Conservation (phyloP, 2,888 invertebrate species). For the Seira ritae region DNA sequence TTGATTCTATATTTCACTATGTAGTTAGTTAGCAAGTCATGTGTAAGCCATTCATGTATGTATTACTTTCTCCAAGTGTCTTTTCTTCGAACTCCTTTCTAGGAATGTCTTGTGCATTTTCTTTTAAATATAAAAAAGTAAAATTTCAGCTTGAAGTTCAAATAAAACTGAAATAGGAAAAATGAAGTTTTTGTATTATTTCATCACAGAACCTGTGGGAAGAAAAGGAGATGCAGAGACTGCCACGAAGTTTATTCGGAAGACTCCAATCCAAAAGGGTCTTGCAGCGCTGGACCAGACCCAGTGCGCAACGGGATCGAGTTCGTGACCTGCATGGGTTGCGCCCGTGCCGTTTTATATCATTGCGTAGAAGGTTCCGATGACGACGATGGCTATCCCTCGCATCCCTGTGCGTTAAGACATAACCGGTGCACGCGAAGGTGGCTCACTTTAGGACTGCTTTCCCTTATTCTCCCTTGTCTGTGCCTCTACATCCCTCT, state of each 20-base stretch:
- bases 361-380: conserved; percentile 92
- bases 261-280: conserved; percentile 90
- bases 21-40: too few relatives aligned
- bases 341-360: conserved; percentile 93
- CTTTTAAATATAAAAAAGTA: too few relatives aligned
- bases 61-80: too few relatives aligned
- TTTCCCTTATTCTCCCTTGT: conserved; percentile 93
- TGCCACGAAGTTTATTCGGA: conserved; percentile 82
- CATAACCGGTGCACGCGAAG: conserved; percentile 86
- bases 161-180: conserved; percentile 8
- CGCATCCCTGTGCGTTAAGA: conserved; percentile 81
- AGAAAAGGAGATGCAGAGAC: conserved; percentile 76
- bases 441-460: conserved; percentile 90
- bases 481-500: conserved; percentile 95
- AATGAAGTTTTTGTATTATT: conserved; percentile 40
- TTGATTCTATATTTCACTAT: too few relatives aligned
- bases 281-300: conserved; percentile 77
- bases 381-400: conserved; percentile 84
- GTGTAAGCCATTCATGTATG: too few relatives aligned
- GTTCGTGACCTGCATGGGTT: conserved; percentile 87
- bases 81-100: too few relatives aligned
- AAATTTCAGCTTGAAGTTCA: background rate
- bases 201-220: conserved; percentile 71
- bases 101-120: too few relatives aligned
- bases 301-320: conserved; percentile 83